These are phyloP conservation scores for Augochlorella aurata DNA, from an alignment of 2,888 invertebrate species.

Conservation along the genomic window DNA sequence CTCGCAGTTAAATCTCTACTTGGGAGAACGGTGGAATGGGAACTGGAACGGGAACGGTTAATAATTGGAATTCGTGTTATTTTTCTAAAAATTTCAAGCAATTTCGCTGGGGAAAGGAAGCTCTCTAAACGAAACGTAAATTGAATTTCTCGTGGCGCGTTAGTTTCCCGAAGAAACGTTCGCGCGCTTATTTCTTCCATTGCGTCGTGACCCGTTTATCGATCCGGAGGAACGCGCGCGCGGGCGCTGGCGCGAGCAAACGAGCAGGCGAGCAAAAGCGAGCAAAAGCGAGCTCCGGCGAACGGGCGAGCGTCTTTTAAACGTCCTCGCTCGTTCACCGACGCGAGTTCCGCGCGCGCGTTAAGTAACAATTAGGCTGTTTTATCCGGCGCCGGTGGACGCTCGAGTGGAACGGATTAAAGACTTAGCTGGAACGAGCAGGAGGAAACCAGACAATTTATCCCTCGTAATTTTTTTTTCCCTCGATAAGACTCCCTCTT, in stretches of 20 bases:
- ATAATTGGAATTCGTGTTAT: slow-evolving; percentile 31
- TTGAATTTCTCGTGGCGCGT: slow-evolving; percentile 9
- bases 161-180: slow-evolving; percentile 2
- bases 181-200: slow-evolving; percentile 24
- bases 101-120: slow-evolving; percentile 20
- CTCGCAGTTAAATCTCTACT: slow-evolving; percentile 22
- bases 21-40: background rate
- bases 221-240: slow-evolving; percentile 15
- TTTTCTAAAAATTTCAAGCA: slow-evolving; percentile 32
- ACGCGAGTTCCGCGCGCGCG: slow-evolving; percentile 17
- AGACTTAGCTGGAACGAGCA: slow-evolving; percentile 4
- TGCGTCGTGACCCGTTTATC: slow-evolving; percentile 36
- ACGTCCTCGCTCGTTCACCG: background rate
- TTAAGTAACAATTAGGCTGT: slow-evolving; percentile 26
- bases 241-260: background rate
- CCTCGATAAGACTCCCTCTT: slow-evolving; percentile 17
- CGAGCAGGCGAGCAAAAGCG: background rate
- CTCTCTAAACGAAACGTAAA: slow-evolving; percentile 15
- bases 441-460: slow-evolving; percentile 17
- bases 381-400: slow-evolving; percentile 16
- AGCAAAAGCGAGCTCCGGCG: background rate
- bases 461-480: slow-evolving; percentile 5
- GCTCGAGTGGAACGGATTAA: slow-evolving; percentile 24
- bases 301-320: slow-evolving; percentile 23
- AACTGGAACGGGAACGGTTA: slow-evolving; percentile 2